Evolutionary conservation across 2,888 invertebrate genomes (phyloP), one percentile per base, ranked within the genome.

Genomic region (Ophion costatus): DNA sequence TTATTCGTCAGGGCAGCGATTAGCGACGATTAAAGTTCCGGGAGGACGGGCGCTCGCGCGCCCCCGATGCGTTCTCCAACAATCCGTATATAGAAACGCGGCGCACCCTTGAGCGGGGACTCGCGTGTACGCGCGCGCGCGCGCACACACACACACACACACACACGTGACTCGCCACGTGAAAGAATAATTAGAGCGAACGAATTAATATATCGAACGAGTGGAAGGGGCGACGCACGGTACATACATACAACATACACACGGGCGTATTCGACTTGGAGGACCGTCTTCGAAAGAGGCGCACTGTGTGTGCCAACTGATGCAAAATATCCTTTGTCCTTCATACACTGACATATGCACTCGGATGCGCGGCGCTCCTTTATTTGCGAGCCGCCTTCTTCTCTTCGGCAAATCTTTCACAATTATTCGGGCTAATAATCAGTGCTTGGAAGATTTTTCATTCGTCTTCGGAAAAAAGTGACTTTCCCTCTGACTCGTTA

Each of bases 161-260:
- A 22, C n/a, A 71, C 80, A 84, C 76, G 84, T 81, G 77, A 80
- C 73, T 67, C 64, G 63, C 80, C 85, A 77, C 82, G 80, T 69
- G 82, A 85, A 85, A 80, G 63, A 74, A 85, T 82, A 82, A 85
- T 85, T 85, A 85, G 82, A 80, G 80, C 82, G 82, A 82, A 82
- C 64, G 80, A 85, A 85, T 85, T 85, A 85, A 85, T 85, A 85
- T 85, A 82, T 82, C 76, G 79, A 77, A 82, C 67, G 78, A 76
- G 78, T 79, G 78, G 42, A 45, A 56, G 45, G 61, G 45, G 61
- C 56, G 69, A 61, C 66, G 29, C 20, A 66, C 14, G 2, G 22
- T 17, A 73, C 14, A 45, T 10, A 59, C 10, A 56, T n/a, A n/a
- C n/a, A 9, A 59, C n/a, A 71, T 2, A 42, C 2, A 45, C 38